Evolutionary conservation across 2,888 invertebrate genomes (phyloP).

Genomic region (Clepsis dumicolana): DNA sequence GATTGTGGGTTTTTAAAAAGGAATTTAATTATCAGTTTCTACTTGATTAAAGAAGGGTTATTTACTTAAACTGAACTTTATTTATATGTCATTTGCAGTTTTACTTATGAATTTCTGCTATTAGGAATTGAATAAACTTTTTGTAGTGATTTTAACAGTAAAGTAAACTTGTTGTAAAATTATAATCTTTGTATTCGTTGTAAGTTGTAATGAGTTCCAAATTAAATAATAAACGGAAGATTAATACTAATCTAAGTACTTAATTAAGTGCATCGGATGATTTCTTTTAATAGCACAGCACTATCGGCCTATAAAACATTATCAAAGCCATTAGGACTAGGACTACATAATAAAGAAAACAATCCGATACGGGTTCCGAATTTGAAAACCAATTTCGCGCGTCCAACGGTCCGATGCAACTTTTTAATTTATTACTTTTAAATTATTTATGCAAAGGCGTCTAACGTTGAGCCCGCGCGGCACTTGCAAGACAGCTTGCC

Average conservation of each 20-base stretch:
- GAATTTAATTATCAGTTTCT: too few species aligned
- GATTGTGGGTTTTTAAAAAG: too few species aligned
- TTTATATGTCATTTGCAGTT: too few species aligned
- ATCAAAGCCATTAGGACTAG: conserved; percentile 14
- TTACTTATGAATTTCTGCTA: too few species aligned
- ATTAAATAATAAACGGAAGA: conserved; percentile 8
- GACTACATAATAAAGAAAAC: conserved; percentile 7
- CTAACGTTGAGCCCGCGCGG: conserved; percentile 66
- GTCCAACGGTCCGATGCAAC: conserved; percentile 43
- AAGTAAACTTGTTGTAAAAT: too few species aligned
- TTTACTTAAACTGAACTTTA: too few species aligned
- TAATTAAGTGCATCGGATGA: conserved; percentile 24
- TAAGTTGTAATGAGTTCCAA: background rate
- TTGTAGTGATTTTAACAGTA: too few species aligned
- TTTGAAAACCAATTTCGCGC: conserved; percentile 28
- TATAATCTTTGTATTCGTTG: too few species aligned
- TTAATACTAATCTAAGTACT: conserved; percentile 22
- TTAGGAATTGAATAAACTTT: too few species aligned
- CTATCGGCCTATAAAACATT: conserved; percentile 22
- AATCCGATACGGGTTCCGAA: background rate
- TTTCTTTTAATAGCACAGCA: conserved; percentile 9
- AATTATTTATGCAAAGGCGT: conserved; percentile 79
- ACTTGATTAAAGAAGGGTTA: too few species aligned
- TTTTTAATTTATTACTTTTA: conserved; percentile 47
- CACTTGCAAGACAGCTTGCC: conserved; percentile 69